phyloP scores from a whole-genome alignment of 2,113 vertebrate genomes.

The Trematomus loennbergii region DNA sequence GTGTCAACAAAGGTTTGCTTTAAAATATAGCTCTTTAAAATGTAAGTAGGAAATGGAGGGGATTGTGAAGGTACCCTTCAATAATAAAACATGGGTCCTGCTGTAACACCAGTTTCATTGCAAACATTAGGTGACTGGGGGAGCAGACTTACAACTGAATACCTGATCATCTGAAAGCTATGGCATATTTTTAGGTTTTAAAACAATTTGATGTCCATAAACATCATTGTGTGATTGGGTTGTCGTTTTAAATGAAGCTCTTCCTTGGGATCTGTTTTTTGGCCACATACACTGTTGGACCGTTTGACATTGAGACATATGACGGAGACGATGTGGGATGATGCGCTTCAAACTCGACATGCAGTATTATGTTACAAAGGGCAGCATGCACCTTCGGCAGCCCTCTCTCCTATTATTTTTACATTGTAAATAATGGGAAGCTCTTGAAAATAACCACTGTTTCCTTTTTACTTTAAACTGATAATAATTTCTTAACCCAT shows the following conservation, averaged over 20 bases:
- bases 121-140: constrained; percentile 1
- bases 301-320: too few relatives aligned
- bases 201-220: neutral
- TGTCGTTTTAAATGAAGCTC: neutral
- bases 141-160: neutral
- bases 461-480: neutral
- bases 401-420: neutral
- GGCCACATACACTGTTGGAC: too few relatives aligned
- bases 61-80: constrained; percentile 2
- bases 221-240: neutral
- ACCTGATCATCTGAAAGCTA: neutral
- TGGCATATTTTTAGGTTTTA: neutral
- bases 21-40: neutral
- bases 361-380: too few relatives aligned
- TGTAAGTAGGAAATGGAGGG: neutral
- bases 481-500: neutral
- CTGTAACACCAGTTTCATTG: neutral
- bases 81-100: constrained; percentile 13
- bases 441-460: neutral
- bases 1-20: neutral
- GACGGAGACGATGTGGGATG: too few relatives aligned
- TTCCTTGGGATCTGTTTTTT: neutral
- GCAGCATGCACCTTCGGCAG: too few relatives aligned
- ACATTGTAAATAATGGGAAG: neutral
- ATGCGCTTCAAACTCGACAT: too few relatives aligned